phyloP scores from a whole-genome alignment of 2,888 invertebrate species.

The Amblyjoppa fuscipennis region DNA sequence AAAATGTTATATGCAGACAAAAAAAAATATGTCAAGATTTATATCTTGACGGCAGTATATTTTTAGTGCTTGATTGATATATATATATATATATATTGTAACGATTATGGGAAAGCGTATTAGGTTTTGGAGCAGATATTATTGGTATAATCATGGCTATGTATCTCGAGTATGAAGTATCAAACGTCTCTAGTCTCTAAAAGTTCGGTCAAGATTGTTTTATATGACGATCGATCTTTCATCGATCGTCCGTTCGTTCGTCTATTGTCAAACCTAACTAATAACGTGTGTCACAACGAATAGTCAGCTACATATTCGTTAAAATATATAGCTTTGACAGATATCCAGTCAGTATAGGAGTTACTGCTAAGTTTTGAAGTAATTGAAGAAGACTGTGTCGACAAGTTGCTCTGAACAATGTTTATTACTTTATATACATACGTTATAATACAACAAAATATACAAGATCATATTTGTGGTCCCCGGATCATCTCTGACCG shows the following conservation, averaged over 20 bases:
- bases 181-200: too few species aligned
- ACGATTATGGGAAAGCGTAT: too few species aligned
- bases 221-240: too few species aligned
- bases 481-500: not conserved
- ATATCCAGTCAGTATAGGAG: not conserved
- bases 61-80: not conserved
- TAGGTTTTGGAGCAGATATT: too few species aligned
- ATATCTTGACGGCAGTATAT: not conserved
- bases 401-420: conserved; percentile 31
- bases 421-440: conserved; percentile 43
- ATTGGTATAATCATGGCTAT: too few species aligned
- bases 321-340: not conserved
- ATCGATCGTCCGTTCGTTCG: too few species aligned
- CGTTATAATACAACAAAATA: conserved; percentile 52
- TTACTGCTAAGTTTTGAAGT: not conserved
- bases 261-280: too few species aligned
- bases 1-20: not conserved
- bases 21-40: not conserved
- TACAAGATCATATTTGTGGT: conserved; percentile 43
- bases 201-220: too few species aligned
- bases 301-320: too few species aligned
- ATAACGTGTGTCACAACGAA: too few species aligned
- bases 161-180: too few species aligned
- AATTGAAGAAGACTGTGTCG: not conserved
- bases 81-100: too few species aligned